Evolutionary conservation across 2,113 vertebrate species (phyloP).

Genomic region (Engraulis encrasicolus): DNA sequence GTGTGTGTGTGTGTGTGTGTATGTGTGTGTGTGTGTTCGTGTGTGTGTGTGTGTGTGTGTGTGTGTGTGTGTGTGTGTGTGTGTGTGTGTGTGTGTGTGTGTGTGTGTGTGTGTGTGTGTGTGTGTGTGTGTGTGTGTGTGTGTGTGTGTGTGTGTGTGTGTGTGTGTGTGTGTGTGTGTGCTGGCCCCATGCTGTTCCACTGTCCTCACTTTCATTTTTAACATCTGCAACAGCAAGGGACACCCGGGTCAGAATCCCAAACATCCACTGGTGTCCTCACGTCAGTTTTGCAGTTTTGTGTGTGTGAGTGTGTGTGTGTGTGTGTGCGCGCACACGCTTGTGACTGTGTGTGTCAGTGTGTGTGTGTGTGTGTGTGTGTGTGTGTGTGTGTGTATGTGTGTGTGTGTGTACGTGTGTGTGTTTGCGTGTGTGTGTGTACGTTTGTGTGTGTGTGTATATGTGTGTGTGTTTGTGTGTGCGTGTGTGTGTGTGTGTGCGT

Average conservation of each 20-base stretch:
- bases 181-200: neutral
- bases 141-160: too few relatives aligned
- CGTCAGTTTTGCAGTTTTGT: neutral
- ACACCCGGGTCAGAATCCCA: neutral
- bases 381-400: neutral
- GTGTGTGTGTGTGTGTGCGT: neutral
- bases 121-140: too few relatives aligned
- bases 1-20: too few relatives aligned
- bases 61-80: too few relatives aligned
- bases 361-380: constrained; percentile 1
- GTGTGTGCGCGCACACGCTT: neutral
- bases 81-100: too few relatives aligned
- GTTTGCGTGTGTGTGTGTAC: neutral
- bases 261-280: too few relatives aligned
- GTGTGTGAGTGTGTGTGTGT: neutral
- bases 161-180: too few relatives aligned
- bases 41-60: too few relatives aligned
- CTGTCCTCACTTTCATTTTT: constrained; percentile 20
- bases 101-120: too few relatives aligned
- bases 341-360: neutral
- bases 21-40: too few relatives aligned
- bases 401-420: neutral
- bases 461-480: neutral
- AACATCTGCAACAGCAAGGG: neutral
- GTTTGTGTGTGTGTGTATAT: neutral